Evolutionary conservation across 2,113 vertebrate genomes (phyloP).

Genomic region (Camelus dromedarius): DNA sequence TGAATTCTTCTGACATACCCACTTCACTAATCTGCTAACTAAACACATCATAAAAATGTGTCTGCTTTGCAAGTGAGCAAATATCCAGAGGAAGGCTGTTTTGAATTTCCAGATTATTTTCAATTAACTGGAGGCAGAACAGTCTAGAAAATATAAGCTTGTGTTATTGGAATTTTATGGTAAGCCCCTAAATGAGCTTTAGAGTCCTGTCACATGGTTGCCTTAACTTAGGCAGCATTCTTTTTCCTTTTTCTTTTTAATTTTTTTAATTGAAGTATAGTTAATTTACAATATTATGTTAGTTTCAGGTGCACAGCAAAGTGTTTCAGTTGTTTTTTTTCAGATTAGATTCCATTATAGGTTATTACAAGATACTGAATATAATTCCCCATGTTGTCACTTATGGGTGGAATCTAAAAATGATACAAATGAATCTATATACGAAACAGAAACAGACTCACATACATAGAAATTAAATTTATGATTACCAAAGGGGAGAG

Average conservation of each 20-base stretch:
- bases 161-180: not conserved
- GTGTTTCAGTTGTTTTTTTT: not conserved
- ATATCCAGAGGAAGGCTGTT: not conserved
- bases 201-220: not conserved
- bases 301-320: not conserved
- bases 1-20: constrained; percentile 57
- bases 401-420: not conserved
- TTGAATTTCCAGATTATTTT: constrained; percentile 55
- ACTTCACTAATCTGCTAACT: constrained; percentile 59
- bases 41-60: constrained; percentile 55
- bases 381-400: not conserved
- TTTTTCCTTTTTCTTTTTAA: not conserved
- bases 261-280: not conserved
- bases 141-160: not conserved
- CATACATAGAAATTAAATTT: not conserved
- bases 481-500: not conserved
- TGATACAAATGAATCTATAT: not conserved
- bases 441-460: not conserved
- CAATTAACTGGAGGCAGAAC: not conserved
- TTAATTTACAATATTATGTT: not conserved
- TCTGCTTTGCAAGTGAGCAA: constrained; percentile 6
- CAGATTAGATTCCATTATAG: not conserved
- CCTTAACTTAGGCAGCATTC: not conserved
- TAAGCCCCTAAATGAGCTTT: not conserved
- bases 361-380: not conserved